Evolutionary conservation across 2,797 vertebrate species (phyloP).

Genomic region (Anguilla megastoma): DNA sequence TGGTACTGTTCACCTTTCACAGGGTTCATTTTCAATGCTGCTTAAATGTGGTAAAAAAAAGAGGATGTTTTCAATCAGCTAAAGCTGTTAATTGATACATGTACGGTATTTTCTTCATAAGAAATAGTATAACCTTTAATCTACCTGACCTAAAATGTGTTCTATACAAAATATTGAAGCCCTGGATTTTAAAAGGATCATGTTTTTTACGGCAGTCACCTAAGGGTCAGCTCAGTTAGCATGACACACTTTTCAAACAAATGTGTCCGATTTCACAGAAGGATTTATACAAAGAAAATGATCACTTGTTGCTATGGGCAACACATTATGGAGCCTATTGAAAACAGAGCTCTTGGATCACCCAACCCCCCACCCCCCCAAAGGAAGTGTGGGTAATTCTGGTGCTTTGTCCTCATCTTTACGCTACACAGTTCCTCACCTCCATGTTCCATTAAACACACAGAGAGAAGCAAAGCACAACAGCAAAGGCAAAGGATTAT

Average conservation of each 20-base stretch:
- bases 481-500: neutral
- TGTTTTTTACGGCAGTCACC: constrained; percentile 5
- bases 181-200: neutral
- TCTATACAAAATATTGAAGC: neutral
- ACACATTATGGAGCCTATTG: constrained; percentile 28
- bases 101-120: neutral
- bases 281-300: constrained; percentile 20
- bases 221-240: neutral
- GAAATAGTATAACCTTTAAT: neutral
- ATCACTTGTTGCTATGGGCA: constrained; percentile 39
- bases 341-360: constrained; percentile 10
- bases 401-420: neutral
- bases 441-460: neutral
- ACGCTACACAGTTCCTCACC: neutral
- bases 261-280: constrained; percentile 12
- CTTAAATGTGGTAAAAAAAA: neutral
- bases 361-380: neutral
- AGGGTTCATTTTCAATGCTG: neutral
- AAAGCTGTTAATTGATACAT: neutral
- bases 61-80: neutral
- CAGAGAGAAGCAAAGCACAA: neutral
- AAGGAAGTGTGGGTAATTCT: neutral
- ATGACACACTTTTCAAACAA: constrained; percentile 16
- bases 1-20: neutral
- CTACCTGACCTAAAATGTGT: constrained; percentile 19